Percentiles rank a stretch among this genome's conserved stretches.
phyloP scores from a whole-genome alignment of 1,140 invertebrate genomes.

The Thalassaphorura encarpata region DNA sequence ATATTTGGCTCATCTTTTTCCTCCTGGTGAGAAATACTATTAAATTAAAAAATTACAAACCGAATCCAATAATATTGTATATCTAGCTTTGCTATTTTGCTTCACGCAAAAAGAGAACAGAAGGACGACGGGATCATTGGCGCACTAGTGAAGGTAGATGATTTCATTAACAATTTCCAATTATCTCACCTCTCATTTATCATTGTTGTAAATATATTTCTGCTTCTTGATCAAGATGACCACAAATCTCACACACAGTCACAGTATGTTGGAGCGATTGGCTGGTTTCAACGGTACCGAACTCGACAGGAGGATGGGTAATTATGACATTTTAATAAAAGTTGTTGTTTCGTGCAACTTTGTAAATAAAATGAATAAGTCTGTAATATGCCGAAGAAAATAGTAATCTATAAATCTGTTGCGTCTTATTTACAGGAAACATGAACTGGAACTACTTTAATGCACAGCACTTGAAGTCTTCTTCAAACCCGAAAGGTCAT shows the following conservation, averaged over 20 bases:
- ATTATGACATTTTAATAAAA: not conserved
- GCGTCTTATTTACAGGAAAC: not conserved
- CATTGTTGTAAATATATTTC: not conserved
- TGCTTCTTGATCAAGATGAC: not conserved
- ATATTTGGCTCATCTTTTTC: slow-evolving; percentile 11
- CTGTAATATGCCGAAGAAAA: no score
- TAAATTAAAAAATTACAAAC: no score
- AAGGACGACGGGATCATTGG: not conserved
- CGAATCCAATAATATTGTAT: not conserved
- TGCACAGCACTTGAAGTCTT: no score
- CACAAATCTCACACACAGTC: not conserved
- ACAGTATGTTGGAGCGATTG: slow-evolving; percentile 6
- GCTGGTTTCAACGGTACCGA: slow-evolving; percentile 6
- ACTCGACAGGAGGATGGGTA: slow-evolving; percentile 5
- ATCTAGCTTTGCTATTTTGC: slow-evolving; percentile 3
- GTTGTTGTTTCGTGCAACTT: no score
- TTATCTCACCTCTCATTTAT: no score
- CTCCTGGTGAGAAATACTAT: slow-evolving; percentile 1
- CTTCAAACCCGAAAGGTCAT: no score
- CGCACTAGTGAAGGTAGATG: not conserved
- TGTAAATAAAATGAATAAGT: no score
- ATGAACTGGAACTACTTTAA: slow-evolving; percentile 2
- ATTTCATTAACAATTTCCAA: no score
- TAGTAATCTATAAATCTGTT: no score
- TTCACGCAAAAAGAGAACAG: not conserved